phyloP scores from a whole-genome alignment of 2,888 invertebrate species.

The Carterocephalus palaemon region DNA sequence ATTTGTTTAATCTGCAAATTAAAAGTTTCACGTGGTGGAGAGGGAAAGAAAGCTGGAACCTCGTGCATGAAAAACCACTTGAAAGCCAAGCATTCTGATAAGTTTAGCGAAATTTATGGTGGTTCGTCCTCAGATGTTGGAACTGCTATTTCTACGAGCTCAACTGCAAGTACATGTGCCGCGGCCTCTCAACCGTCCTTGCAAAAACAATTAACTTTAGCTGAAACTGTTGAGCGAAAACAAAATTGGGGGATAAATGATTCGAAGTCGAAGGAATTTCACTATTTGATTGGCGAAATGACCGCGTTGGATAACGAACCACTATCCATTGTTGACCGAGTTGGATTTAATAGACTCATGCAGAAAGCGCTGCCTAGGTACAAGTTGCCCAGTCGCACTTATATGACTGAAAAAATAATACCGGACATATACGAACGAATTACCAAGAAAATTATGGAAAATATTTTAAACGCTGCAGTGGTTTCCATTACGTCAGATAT shows the following conservation, averaged over 20 bases:
- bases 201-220: neutral
- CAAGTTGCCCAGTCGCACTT: slow-evolving; percentile 31
- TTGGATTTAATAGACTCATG: slow-evolving; percentile 37
- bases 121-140: slow-evolving; percentile 3
- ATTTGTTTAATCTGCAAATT: neutral
- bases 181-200: neutral
- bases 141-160: slow-evolving; percentile 3
- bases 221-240: neutral
- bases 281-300: slow-evolving; percentile 3
- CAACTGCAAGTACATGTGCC: slow-evolving; percentile 2
- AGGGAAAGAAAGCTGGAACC: slow-evolving; percentile 21
- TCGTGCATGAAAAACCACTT: slow-evolving; percentile 1
- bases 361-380: slow-evolving; percentile 32
- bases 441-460: neutral
- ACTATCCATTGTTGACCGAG: slow-evolving; percentile 36
- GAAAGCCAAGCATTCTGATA: slow-evolving; percentile 4
- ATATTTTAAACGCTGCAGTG: neutral
- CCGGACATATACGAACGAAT: neutral
- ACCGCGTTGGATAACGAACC: slow-evolving; percentile 23
- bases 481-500: slow-evolving; percentile 1
- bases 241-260: neutral
- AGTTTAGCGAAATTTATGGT: slow-evolving; percentile 4
- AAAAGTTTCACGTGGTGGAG: slow-evolving; percentile 3
- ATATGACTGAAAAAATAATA: slow-evolving; percentile 27
- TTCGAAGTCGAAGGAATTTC: too few species aligned